Conservation (phyloP, 2,888 invertebrate species). For the Rotaria magnacalcarata region DNA sequence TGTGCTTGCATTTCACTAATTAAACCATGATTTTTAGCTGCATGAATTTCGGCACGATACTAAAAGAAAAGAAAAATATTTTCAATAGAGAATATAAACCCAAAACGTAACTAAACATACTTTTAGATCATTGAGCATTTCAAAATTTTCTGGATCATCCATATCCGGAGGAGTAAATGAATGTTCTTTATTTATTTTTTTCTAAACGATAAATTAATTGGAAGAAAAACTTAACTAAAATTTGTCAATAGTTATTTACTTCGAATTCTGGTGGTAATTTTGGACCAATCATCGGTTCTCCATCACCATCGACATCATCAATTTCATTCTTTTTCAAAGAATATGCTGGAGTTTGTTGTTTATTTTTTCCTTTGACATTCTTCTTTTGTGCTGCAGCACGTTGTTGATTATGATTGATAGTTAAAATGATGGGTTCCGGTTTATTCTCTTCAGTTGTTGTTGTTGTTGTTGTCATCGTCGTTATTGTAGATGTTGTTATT, state of each 20-base stretch:
- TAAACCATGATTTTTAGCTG: conserved; percentile 32
- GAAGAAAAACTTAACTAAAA: background rate
- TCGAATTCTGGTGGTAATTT: conserved; percentile 30
- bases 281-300: conserved; percentile 10
- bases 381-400: background rate
- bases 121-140: conserved; percentile 31
- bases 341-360: conserved; percentile 13
- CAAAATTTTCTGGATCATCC: conserved; percentile 25
- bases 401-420: background rate
- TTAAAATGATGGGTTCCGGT: background rate
- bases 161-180: conserved; percentile 9
- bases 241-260: background rate
- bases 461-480: background rate
- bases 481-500: background rate
- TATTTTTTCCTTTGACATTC: background rate
- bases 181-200: conserved; percentile 8
- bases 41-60: conserved; percentile 35
- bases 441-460: background rate
- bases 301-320: background rate
- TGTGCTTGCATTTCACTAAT: conserved; percentile 16
- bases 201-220: background rate
- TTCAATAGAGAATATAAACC: no score
- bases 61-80: background rate
- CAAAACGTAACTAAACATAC: background rate
- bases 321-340: background rate